Percentiles rank a stretch among this genome's conserved stretches.
Conservation (phyloP, 2,797 vertebrate species). For the Helarctos malayanus region DNA sequence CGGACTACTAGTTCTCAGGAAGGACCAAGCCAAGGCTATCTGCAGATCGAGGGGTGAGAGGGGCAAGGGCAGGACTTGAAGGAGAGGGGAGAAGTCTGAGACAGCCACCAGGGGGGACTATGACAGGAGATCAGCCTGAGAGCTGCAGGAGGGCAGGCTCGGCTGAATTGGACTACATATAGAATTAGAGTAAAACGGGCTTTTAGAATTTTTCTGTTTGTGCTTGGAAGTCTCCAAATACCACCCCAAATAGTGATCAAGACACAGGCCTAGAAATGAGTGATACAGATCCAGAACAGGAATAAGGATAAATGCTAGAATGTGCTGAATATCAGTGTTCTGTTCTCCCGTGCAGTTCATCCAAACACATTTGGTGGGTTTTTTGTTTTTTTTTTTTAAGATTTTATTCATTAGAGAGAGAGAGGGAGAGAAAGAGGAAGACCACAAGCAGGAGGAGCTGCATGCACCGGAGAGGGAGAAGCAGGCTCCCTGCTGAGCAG, state of each 20-base stretch:
- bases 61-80: neutral
- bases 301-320: neutral
- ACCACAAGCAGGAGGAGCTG: no score
- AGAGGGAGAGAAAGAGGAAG: no score
- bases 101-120: neutral
- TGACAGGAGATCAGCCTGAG: neutral
- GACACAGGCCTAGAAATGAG: neutral
- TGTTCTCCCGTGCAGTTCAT: neutral
- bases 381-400: no score
- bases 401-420: no score
- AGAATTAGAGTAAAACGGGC: neutral
- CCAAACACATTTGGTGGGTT: neutral
- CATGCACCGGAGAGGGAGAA: no score
- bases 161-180: accelerated
- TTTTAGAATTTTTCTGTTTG: neutral
- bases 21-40: neutral
- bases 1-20: neutral
- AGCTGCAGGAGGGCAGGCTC: neutral
- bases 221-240: neutral
- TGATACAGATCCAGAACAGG: neutral
- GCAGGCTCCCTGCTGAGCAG: no score
- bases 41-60: neutral
- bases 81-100: neutral
- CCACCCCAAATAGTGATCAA: neutral
- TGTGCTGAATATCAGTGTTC: accelerated